phyloP scores from a whole-genome alignment of 2,113 vertebrate genomes.

The Poecile atricapillus region DNA sequence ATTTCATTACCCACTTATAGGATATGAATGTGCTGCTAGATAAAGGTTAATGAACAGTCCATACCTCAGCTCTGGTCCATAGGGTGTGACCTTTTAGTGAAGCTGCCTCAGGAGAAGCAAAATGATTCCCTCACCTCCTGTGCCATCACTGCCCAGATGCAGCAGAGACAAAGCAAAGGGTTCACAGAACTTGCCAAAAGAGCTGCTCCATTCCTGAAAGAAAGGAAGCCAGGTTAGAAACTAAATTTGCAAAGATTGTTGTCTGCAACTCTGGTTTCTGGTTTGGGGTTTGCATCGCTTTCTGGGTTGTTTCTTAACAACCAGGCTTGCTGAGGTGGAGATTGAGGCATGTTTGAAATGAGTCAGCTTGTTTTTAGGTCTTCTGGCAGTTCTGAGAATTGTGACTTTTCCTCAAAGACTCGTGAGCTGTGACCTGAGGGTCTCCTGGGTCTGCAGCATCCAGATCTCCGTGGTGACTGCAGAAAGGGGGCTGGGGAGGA shows the following conservation, averaged over 20 bases:
- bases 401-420: not conserved
- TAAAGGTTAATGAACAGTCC: not conserved
- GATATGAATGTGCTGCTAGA: not conserved
- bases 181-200: not conserved
- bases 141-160: not conserved
- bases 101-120: not conserved
- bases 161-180: not conserved
- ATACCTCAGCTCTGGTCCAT: not conserved
- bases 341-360: not conserved
- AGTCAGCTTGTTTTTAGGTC: not conserved
- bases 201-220: not conserved
- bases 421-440: not conserved
- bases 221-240: not conserved
- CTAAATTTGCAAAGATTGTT: not conserved
- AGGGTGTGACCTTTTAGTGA: not conserved
- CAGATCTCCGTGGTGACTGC: not conserved
- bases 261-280: not conserved
- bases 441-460: not conserved
- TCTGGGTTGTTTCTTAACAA: not conserved
- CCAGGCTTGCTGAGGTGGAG: not conserved
- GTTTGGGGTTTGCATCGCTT: not conserved
- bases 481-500: not conserved
- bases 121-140: not conserved
- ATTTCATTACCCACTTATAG: not conserved
- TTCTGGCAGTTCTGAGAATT: not conserved